Base-by-base conservation (phyloP, 2,797 vertebrate species). In the Cossypha dichroa region DNA sequence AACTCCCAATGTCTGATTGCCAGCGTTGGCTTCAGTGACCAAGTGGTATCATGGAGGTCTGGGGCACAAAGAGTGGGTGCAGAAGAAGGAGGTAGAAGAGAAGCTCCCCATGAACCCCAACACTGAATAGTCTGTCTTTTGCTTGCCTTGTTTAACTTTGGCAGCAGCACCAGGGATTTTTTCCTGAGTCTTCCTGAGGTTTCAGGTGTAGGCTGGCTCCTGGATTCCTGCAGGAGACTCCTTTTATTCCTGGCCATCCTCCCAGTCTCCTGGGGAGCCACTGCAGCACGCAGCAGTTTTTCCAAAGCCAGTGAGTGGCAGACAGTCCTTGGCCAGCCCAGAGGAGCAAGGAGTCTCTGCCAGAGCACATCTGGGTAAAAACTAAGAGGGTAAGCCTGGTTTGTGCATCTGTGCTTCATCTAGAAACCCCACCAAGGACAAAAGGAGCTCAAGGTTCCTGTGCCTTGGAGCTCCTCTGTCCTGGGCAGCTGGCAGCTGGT, bases 241-340 rank as follows among this genome's bases (percentile, higher is more conserved):
- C 25, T 94, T 94, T 90, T 80, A 58, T 85, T 95, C 75, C 76
- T 95, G 82, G 79, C 68, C 60, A 48, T 54, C 10, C 28, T 90
- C 83, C 77, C 77, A 36, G 66, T 46, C 73, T 83, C 69, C 79
- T 1, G 1, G 28, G 73, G 62, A 90, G 77, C 58, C 55, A 52
- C 77, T 84, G 38, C n/a, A 88, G 69, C 62, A 62, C 51, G 62
- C 1, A 0, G 48, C 64, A 78, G 36, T 81, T 94, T 86, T 95
- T 88, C 80, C 66, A 58, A 84, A 68, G 58, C 54, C 8, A 55
- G 15, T 18, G 55, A 94, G 74, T 78, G 54, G 66, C 74, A 93
- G 48, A n/a, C 28, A 49, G 36, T 62, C 62, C 34, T 86, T 43
- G 60, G 83, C 52, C 83, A 92, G 62, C 45, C 62, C 62, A 49